These are phyloP conservation scores for Chirona hameri DNA, from an alignment of 2,888 invertebrate species.

Conservation along the genomic window DNA sequence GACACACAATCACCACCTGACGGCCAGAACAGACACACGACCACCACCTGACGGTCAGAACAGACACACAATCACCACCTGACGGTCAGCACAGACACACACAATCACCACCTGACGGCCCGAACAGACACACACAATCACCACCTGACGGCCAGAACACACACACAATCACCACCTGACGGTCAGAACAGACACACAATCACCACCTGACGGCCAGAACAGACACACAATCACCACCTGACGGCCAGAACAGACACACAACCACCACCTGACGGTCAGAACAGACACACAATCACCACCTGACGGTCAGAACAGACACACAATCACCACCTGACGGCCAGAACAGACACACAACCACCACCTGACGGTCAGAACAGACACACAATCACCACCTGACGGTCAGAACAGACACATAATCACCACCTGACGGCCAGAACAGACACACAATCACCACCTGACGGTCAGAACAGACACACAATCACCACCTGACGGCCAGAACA, in stretches of 20 bases:
- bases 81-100: neutral
- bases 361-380: no score
- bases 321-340: no score
- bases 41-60: slow-evolving; percentile 51
- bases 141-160: no score
- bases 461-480: neutral
- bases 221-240: no score
- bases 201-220: no score
- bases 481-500: neutral
- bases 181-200: no score
- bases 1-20: no score
- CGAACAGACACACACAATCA: no score
- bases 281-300: neutral
- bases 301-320: no score
- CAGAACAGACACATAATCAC: neutral
- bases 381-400: no score
- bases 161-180: neutral
- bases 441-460: neutral
- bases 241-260: neutral
- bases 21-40: slow-evolving; percentile 51
- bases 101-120: no score
- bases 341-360: no score
- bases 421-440: neutral
- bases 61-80: slow-evolving; percentile 59
- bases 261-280: neutral